Evolutionary conservation across 2,113 vertebrate genomes (phyloP).

Genomic region (Cinclus cinclus): DNA sequence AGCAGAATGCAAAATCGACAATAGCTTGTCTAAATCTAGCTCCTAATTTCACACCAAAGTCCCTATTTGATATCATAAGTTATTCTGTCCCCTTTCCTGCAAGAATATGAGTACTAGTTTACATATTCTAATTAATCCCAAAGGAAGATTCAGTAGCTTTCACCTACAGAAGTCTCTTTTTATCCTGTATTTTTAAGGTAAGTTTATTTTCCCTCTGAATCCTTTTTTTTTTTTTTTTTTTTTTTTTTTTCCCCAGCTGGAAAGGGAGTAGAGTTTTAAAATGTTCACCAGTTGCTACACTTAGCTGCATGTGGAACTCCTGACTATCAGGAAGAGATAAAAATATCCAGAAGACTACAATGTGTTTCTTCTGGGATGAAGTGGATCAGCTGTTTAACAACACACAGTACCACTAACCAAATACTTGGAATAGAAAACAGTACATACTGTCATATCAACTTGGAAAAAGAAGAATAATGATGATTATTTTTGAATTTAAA

Average conservation of each 20-base stretch:
- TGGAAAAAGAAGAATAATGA: constrained; percentile 19
- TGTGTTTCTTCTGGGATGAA: neutral
- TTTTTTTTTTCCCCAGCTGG: neutral
- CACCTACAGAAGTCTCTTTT: neutral
- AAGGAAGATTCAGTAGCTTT: neutral
- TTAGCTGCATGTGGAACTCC: neutral
- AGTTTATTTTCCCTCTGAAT: neutral
- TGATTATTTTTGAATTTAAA: neutral
- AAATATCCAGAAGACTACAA: neutral
- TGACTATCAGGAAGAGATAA: neutral
- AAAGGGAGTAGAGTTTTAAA: neutral
- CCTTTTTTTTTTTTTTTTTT: neutral
- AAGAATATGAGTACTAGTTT: neutral
- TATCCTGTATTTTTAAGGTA: constrained; percentile 1
- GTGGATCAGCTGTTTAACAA: neutral
- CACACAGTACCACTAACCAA: neutral
- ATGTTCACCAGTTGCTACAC: neutral
- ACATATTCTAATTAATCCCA: constrained; percentile 54
- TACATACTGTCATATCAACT: neutral
- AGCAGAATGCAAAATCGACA: neutral
- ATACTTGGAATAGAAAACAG: neutral
- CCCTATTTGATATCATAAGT: neutral
- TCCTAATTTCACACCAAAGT: constrained; percentile 10
- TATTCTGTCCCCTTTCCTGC: constrained; percentile 7
- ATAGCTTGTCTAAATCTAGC: neutral